Conservation (phyloP, 2,797 vertebrate genomes). For the Strix occidentalis region DNA sequence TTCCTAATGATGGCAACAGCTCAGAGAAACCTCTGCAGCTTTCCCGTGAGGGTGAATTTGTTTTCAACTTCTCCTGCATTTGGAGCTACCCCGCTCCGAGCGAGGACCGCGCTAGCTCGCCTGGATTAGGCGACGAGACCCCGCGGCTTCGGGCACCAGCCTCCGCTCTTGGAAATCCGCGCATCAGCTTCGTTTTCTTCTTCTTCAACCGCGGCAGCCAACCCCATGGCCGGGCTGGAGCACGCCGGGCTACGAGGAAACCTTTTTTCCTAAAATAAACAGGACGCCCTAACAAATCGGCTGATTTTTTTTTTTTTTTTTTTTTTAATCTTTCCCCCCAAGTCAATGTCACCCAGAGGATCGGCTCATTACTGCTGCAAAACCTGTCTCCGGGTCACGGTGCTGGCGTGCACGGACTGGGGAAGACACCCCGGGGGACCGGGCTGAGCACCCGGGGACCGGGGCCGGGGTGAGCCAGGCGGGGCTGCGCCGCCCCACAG, state of each 20-base stretch:
- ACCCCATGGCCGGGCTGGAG: not conserved
- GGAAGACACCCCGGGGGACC: not conserved
- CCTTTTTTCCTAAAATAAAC: not conserved
- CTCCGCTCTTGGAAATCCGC: not conserved
- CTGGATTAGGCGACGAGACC: not conserved
- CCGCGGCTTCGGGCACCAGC: not conserved
- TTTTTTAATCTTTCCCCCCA: too few species aligned
- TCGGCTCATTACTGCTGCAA: not conserved
- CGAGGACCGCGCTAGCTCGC: not conserved
- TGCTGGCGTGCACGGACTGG: not conserved
- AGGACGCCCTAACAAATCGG: not conserved
- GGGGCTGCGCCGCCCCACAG: accelerated
- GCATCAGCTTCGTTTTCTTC: not conserved
- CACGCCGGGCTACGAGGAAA: not conserved
- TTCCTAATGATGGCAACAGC: not conserved
- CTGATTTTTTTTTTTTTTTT: not conserved
- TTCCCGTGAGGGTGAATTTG: not conserved
- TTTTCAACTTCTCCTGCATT: not conserved
- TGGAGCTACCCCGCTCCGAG: not conserved
- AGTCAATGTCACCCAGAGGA: not conserved
- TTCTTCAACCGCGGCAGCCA: not conserved
- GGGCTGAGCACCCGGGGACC: not conserved
- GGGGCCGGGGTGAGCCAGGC: not conserved
- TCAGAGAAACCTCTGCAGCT: not conserved
- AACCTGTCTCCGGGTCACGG: not conserved